These are phyloP conservation scores for Drosophila nr. fundita DNA, from an alignment of 2,888 invertebrate genomes.

Conservation along the genomic window DNA sequence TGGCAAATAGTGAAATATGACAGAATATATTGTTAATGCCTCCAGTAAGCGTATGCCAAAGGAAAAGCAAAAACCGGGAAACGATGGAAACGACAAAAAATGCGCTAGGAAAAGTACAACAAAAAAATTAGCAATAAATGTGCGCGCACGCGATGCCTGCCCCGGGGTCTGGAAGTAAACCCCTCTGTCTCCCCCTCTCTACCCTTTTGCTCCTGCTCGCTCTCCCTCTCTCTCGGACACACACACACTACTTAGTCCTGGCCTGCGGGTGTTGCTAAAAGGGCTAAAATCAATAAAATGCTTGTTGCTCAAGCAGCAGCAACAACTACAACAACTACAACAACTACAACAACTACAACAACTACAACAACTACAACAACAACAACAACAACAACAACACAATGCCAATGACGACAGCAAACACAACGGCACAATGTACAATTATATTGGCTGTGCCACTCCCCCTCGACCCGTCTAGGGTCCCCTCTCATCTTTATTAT, in stretches of 20 bases:
- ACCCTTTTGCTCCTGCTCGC: too few relatives aligned
- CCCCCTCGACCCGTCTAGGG: neutral
- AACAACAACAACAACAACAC: constrained; percentile 22
- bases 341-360: constrained; percentile 20
- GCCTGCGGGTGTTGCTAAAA: constrained; percentile 54
- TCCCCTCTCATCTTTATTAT: neutral
- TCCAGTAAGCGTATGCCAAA: constrained; percentile 13
- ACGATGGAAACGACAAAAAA: constrained; percentile 21
- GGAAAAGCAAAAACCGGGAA: constrained; percentile 16
- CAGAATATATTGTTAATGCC: constrained; percentile 7
- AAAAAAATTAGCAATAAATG: constrained; percentile 77
- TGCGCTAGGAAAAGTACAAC: constrained; percentile 36
- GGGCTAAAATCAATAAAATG: constrained; percentile 83
- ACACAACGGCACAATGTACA: constrained; percentile 56
- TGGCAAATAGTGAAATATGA: constrained; percentile 5
- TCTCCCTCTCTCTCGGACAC: neutral
- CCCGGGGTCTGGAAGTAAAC: constrained; percentile 11
- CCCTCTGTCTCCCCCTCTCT: neutral
- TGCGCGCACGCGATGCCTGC: constrained; percentile 70
- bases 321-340: constrained; percentile 23
- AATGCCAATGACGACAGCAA: constrained; percentile 25
- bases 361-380: constrained; percentile 21
- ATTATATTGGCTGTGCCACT: constrained; percentile 71
- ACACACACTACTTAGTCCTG: constrained; percentile 12
- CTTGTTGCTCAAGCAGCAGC: constrained; percentile 74